A percentile compares a stretch with the other conserved stretches of the same genome.
Conservation (phyloP, 2,888 invertebrate species). For the Caenorhabditis panamensis region DNA sequence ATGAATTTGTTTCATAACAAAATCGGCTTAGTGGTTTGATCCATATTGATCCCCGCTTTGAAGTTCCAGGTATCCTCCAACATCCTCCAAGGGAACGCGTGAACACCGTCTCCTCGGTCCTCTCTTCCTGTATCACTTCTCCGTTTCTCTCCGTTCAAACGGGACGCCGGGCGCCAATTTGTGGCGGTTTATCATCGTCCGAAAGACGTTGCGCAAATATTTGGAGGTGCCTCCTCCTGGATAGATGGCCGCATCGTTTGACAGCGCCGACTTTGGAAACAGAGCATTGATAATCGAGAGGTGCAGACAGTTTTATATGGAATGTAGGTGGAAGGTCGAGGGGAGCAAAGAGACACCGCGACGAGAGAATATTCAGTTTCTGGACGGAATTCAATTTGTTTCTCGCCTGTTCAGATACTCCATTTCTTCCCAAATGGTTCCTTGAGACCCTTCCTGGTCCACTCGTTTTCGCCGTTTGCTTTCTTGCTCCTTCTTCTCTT, state of each 20-base stretch:
- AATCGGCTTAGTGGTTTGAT: too few relatives aligned
- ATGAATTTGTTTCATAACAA: too few relatives aligned
- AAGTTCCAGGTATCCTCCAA: background rate
- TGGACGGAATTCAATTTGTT: conserved; percentile 15
- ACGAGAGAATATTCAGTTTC: conserved; percentile 15
- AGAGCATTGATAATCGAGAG: conserved; percentile 47
- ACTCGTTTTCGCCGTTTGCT: background rate
- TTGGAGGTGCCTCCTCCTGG: conserved; percentile 41
- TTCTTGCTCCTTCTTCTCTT: background rate
- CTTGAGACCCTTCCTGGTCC: too few relatives aligned
- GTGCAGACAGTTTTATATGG: conserved; percentile 49
- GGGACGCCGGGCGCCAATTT: conserved; percentile 35
- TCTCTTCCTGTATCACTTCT: background rate
- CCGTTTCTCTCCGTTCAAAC: conserved; percentile 6
- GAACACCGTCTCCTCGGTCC: conserved; percentile 10
- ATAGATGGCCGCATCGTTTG: conserved; percentile 46
- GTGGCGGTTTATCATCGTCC: conserved; percentile 46
- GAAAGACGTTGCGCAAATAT: conserved; percentile 56
- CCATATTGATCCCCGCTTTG: background rate
- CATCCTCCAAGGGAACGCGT: background rate
- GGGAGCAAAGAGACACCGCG: conserved; percentile 35
- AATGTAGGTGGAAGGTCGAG: conserved; percentile 21
- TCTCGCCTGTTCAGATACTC: background rate
- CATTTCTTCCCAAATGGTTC: background rate
- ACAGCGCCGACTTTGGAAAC: conserved; percentile 26